Evolutionary conservation across 2,888 invertebrate genomes (phyloP).

Genomic region (Brachypalpus laphriformis): DNA sequence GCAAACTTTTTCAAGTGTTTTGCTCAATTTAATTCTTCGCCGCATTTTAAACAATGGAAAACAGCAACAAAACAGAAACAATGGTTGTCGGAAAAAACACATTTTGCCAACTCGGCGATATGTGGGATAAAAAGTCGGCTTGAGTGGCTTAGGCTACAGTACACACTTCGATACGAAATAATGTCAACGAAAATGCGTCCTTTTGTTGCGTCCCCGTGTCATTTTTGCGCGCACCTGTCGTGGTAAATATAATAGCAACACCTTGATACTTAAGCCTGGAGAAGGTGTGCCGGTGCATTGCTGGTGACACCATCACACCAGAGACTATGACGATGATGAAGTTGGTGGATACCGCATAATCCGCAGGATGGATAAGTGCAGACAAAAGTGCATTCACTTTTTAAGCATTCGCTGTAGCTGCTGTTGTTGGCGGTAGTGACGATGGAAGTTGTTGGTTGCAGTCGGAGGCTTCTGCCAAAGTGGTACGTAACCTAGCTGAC

Average conservation of each 20-base stretch:
- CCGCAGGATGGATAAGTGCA: conserved; percentile 67
- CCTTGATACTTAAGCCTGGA: conserved; percentile 13
- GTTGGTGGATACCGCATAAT: conserved; percentile 65
- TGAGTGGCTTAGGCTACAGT: conserved; percentile 32
- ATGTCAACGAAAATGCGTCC: conserved; percentile 56
- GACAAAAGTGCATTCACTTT: conserved; percentile 66
- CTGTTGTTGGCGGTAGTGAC: conserved; percentile 5
- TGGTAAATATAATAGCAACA: background rate
- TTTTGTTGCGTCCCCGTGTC: conserved; percentile 32
- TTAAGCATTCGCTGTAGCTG: conserved; percentile 11
- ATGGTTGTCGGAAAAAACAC: background rate
- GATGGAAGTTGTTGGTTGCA: conserved; percentile 4
- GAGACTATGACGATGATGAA: conserved; percentile 38
- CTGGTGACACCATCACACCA: conserved; percentile 34
- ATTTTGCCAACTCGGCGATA: conserved; percentile 39
- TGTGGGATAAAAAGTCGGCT: conserved; percentile 50
- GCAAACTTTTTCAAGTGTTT: conserved; percentile 42
- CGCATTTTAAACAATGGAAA: conserved; percentile 36
- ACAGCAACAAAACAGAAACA: conserved; percentile 16
- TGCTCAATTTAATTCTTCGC: conserved; percentile 51
- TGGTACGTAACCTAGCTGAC: conserved; percentile 62
- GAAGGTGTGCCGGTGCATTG: conserved; percentile 35
- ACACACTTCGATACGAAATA: conserved; percentile 25
- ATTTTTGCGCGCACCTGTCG: conserved; percentile 22
- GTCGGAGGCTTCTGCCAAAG: conserved; percentile 38